These are phyloP conservation scores for Cosmia pyralina DNA, from an alignment of 2,888 invertebrate genomes.

Conservation along the genomic window DNA sequence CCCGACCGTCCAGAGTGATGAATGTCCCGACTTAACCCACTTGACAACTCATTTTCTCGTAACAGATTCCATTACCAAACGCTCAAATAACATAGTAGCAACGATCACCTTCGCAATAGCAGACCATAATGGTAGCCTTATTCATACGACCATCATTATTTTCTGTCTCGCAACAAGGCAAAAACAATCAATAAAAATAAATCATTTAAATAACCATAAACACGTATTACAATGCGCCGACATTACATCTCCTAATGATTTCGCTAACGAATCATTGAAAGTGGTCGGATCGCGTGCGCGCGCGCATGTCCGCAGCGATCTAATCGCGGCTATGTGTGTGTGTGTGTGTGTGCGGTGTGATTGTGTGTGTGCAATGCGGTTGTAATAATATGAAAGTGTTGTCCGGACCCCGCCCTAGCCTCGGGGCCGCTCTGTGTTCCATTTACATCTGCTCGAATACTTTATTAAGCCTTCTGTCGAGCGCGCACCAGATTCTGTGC, in stretches of 20 bases:
- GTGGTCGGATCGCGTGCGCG: conserved; percentile 89
- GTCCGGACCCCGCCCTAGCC: conserved; percentile 89
- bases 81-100: conserved; percentile 86
- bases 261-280: conserved; percentile 91
- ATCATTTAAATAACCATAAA: conserved; percentile 91
- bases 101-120: conserved; percentile 86
- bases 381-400: conserved; percentile 89
- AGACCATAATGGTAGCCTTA: conserved; percentile 86
- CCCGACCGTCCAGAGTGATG: conserved; percentile 75
- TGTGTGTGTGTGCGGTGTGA: conserved; percentile 69
- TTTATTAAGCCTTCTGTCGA: conserved; percentile 88
- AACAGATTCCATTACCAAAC: conserved; percentile 87
- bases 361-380: conserved; percentile 82
- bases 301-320: conserved; percentile 77
- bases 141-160: conserved; percentile 88
- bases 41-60: conserved; percentile 89
- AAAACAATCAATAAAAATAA: conserved; percentile 91
- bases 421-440: conserved; percentile 85
- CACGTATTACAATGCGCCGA: conserved; percentile 89
- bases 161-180: conserved; percentile 90
- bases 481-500: conserved; percentile 67
- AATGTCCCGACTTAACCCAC: conserved; percentile 81
- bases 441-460: conserved; percentile 89
- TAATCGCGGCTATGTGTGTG: conserved; percentile 70
- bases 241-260: conserved; percentile 90